Conservation (phyloP, 2,113 vertebrate genomes). For the Sceloporus tristichus region DNA sequence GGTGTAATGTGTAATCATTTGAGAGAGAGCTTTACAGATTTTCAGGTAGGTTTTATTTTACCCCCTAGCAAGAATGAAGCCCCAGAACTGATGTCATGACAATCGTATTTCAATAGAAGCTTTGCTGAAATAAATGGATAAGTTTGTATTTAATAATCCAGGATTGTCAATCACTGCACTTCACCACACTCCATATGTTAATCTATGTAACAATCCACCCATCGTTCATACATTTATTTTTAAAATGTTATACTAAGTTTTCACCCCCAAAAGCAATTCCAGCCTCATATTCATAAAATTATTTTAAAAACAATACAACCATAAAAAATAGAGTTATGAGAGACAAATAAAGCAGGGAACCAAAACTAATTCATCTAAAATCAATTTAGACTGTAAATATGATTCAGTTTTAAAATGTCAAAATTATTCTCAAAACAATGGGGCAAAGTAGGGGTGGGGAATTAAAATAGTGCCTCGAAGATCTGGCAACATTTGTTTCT, state of each 20-base stretch:
- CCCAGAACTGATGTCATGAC: conserved; percentile 31
- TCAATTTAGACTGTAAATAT: not conserved
- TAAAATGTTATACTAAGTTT: too few species aligned
- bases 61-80: not conserved
- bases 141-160: conserved; percentile 32
- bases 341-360: not conserved
- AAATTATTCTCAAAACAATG: not conserved
- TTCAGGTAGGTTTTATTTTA: not conserved
- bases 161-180: conserved; percentile 37
- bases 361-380: not conserved
- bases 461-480: too few species aligned
- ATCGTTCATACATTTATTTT: not conserved
- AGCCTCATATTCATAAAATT: not conserved
- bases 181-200: conserved; percentile 41
- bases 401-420: not conserved
- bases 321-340: not conserved
- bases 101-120: not conserved
- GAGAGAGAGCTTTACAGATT: not conserved
- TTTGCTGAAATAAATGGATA: not conserved
- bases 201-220: not conserved
- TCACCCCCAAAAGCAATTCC: not conserved
- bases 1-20: not conserved
- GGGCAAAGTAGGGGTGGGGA: not conserved
- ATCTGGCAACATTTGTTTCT: not conserved
- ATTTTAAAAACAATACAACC: not conserved